A percentile compares a stretch with the other conserved stretches of the same genome.
Evolutionary conservation across 2,113 vertebrate species (phyloP).

Genomic region (Rhizomys pruinosus): DNA sequence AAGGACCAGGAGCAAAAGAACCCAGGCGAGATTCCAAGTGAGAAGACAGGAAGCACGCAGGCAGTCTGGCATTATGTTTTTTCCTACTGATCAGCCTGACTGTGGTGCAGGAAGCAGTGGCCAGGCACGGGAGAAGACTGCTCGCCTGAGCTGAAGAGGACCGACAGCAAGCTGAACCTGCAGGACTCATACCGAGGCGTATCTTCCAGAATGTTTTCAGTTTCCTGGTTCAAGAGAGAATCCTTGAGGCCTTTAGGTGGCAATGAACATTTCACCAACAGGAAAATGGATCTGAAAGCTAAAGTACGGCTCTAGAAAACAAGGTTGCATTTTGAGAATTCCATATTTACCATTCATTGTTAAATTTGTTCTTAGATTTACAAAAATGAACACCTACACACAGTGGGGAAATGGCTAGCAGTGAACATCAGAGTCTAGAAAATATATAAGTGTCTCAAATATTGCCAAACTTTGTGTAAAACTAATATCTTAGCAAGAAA

Average conservation of each 20-base stretch:
- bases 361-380: constrained; percentile 41
- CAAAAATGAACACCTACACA: not conserved
- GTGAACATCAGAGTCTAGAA: not conserved
- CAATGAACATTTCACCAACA: constrained; percentile 4
- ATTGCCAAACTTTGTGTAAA: not conserved
- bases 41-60: not conserved
- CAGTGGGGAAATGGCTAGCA: not conserved
- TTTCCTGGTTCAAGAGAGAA: constrained; percentile 16
- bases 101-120: not conserved
- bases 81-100: not conserved
- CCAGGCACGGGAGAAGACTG: not conserved
- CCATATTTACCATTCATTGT: not conserved
- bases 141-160: not conserved
- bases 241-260: not conserved
- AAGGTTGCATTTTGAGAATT: not conserved
- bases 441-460: constrained; percentile 18
- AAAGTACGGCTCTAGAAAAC: not conserved
- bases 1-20: not conserved
- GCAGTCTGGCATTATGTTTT: not conserved
- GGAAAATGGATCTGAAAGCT: not conserved
- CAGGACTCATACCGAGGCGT: not conserved
- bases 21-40: not conserved
- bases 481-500: not conserved
- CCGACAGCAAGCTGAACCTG: constrained; percentile 42
- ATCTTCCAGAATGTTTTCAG: not conserved